Evolutionary conservation across 2,888 invertebrate species (phyloP).

Genomic region (Galerucella nymphaeae): DNA sequence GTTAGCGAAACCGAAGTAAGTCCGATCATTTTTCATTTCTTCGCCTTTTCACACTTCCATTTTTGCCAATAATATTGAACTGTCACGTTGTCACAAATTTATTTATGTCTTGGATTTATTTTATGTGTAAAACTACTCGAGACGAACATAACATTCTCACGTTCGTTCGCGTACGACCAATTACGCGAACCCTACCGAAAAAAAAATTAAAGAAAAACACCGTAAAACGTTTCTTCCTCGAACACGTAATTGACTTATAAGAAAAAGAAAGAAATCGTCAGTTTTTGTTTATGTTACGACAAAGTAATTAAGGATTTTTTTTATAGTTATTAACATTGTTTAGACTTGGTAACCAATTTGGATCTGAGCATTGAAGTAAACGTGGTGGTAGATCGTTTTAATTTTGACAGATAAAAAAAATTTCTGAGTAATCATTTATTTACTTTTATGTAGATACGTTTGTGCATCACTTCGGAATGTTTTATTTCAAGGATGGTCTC

Average conservation of each 20-base stretch:
- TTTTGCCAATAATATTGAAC: conserved; percentile 51
- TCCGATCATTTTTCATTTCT: not conserved
- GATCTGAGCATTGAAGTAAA: not conserved
- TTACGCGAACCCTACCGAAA: conserved; percentile 43
- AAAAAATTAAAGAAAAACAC: conserved; percentile 31
- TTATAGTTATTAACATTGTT: conserved; percentile 32
- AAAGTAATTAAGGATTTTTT: conserved; percentile 36
- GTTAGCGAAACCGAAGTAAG: not conserved
- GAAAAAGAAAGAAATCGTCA: conserved; percentile 38
- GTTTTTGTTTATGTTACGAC: conserved; percentile 39
- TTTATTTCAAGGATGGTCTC: not conserved
- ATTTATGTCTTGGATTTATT: conserved; percentile 47
- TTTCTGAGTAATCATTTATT: conserved; percentile 15
- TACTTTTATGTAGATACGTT: not conserved
- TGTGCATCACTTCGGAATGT: not conserved
- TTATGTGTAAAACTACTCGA: conserved; percentile 48
- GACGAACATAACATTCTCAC: conserved; percentile 49
- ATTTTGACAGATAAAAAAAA: conserved; percentile 13
- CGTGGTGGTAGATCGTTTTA: conserved; percentile 10
- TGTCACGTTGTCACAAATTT: conserved; percentile 42
- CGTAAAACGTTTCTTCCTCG: conserved; percentile 36
- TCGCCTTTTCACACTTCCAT: conserved; percentile 36
- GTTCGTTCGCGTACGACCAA: conserved; percentile 43
- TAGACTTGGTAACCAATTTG: conserved; percentile 27
- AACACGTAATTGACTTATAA: conserved; percentile 42